Evolutionary conservation across 1,140 invertebrate species (phyloP).

Genomic region (Meloidogyne exigua): DNA sequence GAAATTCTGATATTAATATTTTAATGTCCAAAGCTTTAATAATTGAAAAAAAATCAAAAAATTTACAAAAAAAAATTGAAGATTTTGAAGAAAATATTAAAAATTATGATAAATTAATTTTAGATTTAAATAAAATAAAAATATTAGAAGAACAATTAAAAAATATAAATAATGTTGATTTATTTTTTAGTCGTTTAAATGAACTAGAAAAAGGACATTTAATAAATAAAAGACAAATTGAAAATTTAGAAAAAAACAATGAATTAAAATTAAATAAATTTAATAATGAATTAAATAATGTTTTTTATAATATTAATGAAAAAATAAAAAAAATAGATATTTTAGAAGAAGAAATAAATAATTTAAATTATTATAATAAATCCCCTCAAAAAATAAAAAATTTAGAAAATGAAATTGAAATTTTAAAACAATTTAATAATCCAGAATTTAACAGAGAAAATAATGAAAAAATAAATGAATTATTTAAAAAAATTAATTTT

Average conservation of each 20-base stretch:
- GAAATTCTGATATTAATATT: not conserved
- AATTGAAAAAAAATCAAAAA: not conserved
- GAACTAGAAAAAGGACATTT: not conserved
- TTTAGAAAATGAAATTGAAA: not conserved
- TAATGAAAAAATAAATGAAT: not conserved
- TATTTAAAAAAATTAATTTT: not conserved
- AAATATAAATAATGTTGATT: not conserved
- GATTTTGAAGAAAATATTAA: not conserved
- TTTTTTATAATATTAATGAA: not conserved
- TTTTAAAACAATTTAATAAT: not conserved
- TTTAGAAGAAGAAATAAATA: not conserved
- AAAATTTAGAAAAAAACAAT: not conserved
- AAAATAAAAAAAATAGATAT: not conserved
- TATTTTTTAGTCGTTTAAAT: not conserved
- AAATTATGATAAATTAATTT: slow-evolving; percentile 6
- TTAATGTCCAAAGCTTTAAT: not conserved
- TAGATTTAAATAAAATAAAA: not conserved
- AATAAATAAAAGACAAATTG: not conserved
- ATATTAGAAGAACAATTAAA: slow-evolving; percentile 5
- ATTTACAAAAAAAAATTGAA: not conserved
- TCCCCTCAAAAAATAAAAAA: not conserved
- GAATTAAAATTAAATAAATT: slow-evolving; percentile 3
- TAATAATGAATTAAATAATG: not conserved
- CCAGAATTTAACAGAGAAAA: not conserved
- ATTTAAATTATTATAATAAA: not conserved